Evolutionary conservation across 2,888 invertebrate species (phyloP), one percentile per base, ranked within the genome.

Genomic region (Platycnemis pennipes): DNA sequence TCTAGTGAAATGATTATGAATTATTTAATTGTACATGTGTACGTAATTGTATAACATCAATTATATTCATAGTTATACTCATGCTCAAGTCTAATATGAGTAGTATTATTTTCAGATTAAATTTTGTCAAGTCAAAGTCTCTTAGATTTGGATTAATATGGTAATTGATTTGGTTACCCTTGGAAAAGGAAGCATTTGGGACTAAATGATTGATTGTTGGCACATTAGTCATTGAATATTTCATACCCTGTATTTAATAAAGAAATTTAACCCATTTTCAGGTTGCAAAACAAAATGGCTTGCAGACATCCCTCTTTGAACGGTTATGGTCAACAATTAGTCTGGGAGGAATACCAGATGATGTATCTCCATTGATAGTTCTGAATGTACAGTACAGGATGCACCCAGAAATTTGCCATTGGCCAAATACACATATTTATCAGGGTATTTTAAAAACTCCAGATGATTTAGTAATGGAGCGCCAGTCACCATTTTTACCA

Each of bases 381-480:
- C 96, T 98, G 53, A 97, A 97, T 95, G 97, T 96, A 2, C 99
- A 99, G 96, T 99, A 99, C 96, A 97, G 99, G 95, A 99, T 99
- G 99, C 98, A 98, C 95, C 97, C 97, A 0, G 98, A 98, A 94
- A 99, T 99, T 95, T 98, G 98, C 2, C 96, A 97, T 94, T 99
- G 98, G 97, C 99, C 99, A 0, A 98, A 98, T 96, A 96, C 97
- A 69, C 97, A 97, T 88, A 98, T 98, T 96, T 98, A 99, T 96
- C 96, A 96, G 88, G 97, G 97, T 13, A 96, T 96, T 95, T 96
- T 98, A 94, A 95, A 95, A 88, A 97, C 96, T 85, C 95, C 95
- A 0, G 77, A 94, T 0, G 94, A 88, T 45, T 13, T 94, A 91
- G 77, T 96, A 63, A 94, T 94, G 94, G 95, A 95, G n/a, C 95